Conservation (phyloP, 2,113 vertebrate species). For the Nesoenas mayeri region DNA sequence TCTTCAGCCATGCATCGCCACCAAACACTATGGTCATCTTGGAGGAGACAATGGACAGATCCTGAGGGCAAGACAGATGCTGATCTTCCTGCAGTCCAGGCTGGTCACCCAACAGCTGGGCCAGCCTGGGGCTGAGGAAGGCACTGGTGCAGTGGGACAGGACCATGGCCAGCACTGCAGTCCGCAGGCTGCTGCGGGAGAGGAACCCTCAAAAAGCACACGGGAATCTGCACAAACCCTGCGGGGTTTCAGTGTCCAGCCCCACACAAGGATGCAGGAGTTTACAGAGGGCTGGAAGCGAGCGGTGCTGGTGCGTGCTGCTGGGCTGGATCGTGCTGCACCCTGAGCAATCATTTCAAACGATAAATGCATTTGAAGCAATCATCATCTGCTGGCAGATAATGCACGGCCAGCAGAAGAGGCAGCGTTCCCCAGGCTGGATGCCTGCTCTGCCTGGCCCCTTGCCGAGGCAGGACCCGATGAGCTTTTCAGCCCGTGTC, state of each 20-base stretch:
- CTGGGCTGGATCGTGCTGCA: neutral
- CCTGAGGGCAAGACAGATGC: neutral
- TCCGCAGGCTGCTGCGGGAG: neutral
- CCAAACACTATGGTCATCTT: neutral
- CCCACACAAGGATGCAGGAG: neutral
- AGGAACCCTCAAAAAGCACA: neutral
- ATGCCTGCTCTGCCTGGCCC: neutral
- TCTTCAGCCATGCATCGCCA: neutral
- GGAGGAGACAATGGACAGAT: neutral
- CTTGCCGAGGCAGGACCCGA: neutral
- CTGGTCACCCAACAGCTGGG: neutral
- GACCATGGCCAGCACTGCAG: neutral
- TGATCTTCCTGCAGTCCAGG: neutral
- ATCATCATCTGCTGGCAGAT: neutral
- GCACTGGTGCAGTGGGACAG: neutral
- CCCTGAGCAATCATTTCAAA: neutral
- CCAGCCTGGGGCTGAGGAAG: neutral
- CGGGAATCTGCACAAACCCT: neutral
- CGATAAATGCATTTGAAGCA: neutral
- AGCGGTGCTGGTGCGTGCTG: accelerated
- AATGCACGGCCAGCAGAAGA: neutral
- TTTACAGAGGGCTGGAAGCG: neutral
- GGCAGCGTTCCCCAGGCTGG: neutral
- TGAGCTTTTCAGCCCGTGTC: accelerated
- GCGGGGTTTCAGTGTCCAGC: accelerated